Evolutionary conservation across 2,113 vertebrate genomes (phyloP).

Genomic region (Cromileptes altivelis): DNA sequence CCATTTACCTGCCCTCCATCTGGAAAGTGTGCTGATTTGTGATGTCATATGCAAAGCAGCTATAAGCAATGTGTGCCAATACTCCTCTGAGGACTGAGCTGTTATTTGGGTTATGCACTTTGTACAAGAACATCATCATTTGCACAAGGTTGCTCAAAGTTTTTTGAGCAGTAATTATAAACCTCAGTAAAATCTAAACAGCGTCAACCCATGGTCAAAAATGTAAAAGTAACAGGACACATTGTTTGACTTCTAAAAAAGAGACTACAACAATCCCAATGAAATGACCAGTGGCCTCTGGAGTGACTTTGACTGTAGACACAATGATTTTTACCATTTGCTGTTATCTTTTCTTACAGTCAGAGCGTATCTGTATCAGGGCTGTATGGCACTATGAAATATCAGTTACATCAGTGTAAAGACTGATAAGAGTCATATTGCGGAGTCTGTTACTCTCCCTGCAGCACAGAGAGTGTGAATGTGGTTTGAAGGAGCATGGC

Average conservation of each 20-base stretch:
- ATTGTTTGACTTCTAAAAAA: no score
- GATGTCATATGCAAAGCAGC: background rate
- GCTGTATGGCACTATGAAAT: background rate
- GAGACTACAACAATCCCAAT: background rate
- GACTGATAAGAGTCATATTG: constrained; percentile 34
- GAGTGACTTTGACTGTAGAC: background rate
- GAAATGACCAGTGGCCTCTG: background rate
- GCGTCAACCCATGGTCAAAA: background rate
- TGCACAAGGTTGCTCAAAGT: background rate
- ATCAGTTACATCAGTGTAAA: constrained; percentile 30
- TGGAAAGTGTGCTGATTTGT: background rate
- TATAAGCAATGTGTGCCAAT: background rate
- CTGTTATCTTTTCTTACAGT: background rate
- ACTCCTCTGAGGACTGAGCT: background rate
- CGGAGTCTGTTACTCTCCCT: constrained; percentile 8
- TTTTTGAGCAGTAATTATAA: background rate
- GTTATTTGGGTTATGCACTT: background rate
- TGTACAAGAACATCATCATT: background rate
- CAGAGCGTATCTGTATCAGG: background rate
- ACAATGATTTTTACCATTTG: background rate
- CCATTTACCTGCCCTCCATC: no score
- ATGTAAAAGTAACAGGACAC: background rate
- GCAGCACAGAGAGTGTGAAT: constrained; percentile 12
- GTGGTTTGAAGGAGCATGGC: constrained; percentile 22
- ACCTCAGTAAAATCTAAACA: background rate